Conservation (phyloP, 1,140 invertebrate genomes). For the Amyelois transitella region DNA sequence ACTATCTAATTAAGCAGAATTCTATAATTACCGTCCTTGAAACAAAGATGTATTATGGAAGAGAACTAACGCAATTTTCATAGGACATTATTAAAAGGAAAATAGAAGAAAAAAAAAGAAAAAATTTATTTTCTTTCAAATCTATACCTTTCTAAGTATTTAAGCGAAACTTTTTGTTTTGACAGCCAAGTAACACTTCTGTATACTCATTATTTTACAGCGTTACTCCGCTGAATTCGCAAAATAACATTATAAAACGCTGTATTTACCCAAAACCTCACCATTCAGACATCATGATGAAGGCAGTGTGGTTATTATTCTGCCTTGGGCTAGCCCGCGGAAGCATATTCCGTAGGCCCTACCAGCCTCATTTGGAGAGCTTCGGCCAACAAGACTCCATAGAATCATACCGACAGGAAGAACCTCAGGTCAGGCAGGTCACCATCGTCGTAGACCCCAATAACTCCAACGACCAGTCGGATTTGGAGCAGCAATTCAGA, state of each 20-base stretch:
- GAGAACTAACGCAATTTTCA: too few relatives aligned
- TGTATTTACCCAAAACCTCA: not conserved
- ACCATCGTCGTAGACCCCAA: not conserved
- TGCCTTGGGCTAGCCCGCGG: conserved; percentile 43
- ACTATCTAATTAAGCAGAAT: too few relatives aligned
- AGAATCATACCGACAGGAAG: conserved; percentile 13
- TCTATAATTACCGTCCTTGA: too few relatives aligned
- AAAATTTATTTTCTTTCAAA: too few relatives aligned
- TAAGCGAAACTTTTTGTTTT: too few relatives aligned
- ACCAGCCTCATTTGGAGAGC: conserved; percentile 17
- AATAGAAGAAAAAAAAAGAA: too few relatives aligned
- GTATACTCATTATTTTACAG: not conserved
- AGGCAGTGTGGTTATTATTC: conserved; percentile 38
- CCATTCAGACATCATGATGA: conserved; percentile 38
- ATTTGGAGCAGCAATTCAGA: not conserved
- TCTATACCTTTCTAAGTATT: too few relatives aligned
- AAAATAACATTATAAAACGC: conserved; percentile 28
- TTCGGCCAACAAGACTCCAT: conserved; percentile 28
- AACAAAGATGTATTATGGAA: too few relatives aligned
- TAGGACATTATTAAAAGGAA: too few relatives aligned
- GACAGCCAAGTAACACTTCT: not conserved
- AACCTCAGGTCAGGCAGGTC: conserved; percentile 3
- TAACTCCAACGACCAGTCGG: not conserved
- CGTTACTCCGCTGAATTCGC: conserved; percentile 17
- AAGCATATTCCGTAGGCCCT: conserved; percentile 40